These are phyloP conservation scores for Blera fallax DNA, from an alignment of 2,888 invertebrate species.

Conservation along the genomic window DNA sequence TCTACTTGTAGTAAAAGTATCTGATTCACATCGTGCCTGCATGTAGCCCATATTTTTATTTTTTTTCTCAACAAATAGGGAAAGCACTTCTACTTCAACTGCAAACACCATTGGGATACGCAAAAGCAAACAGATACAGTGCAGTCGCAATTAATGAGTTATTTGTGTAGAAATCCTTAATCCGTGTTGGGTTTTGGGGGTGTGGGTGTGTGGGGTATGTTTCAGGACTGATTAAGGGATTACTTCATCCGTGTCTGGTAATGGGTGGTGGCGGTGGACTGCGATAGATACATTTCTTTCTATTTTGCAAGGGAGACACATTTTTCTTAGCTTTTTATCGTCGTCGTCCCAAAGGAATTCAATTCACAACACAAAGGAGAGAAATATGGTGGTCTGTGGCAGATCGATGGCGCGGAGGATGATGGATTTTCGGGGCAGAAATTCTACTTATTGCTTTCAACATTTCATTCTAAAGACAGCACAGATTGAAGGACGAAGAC, in stretches of 20 bases:
- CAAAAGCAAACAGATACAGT: background rate
- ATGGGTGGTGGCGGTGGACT: background rate
- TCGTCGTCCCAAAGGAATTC: background rate
- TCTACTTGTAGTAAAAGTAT: conserved; percentile 12
- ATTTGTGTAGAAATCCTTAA: conserved; percentile 40
- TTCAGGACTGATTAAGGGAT: background rate
- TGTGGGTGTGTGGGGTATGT: background rate
- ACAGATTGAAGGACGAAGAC: background rate
- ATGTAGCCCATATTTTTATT: background rate
- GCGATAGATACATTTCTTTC: background rate
- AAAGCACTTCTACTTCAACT: conserved; percentile 6
- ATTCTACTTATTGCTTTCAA: background rate
- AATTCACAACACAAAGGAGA: background rate
- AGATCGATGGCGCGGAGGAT: background rate
- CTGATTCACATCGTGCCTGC: conserved; percentile 26
- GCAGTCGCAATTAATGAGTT: conserved; percentile 53
- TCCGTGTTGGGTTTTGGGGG: background rate
- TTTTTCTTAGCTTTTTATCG: background rate
- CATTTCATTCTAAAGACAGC: background rate
- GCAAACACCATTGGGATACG: conserved; percentile 16
- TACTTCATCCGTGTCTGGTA: background rate
- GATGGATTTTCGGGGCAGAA: background rate
- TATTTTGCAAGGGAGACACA: background rate
- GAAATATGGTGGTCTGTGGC: background rate
- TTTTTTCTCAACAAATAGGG: background rate